phyloP scores from a whole-genome alignment of 2,888 invertebrate species.

The Bimastos eiseni region DNA sequence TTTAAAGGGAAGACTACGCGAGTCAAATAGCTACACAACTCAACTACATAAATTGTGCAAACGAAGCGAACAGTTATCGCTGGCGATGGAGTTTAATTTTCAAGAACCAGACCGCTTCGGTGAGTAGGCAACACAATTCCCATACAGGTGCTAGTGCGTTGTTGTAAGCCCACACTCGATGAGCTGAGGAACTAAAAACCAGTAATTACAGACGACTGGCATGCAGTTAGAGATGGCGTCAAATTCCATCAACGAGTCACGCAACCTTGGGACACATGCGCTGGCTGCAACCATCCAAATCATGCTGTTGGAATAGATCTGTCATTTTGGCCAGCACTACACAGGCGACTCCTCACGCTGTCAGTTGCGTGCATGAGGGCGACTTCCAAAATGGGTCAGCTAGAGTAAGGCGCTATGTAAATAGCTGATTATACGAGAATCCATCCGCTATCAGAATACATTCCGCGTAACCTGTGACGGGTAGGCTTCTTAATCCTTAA shows the following conservation, averaged over 20 bases:
- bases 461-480: neutral
- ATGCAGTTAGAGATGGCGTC: no score
- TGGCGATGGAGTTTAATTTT: neutral
- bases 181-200: neutral
- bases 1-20: neutral
- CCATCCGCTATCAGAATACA: neutral
- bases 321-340: neutral
- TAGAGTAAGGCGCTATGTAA: neutral
- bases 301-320: no score
- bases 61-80: neutral
- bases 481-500: neutral
- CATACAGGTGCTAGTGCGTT: neutral
- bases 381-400: no score
- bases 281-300: neutral
- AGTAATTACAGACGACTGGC: neutral
- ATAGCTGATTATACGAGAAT: neutral
- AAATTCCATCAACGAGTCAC: neutral
- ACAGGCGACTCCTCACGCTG: neutral
- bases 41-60: neutral
- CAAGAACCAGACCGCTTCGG: no score
- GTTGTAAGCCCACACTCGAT: neutral
- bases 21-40: neutral
- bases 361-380: neutral
- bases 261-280: neutral
- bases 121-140: neutral